Base-by-base conservation (phyloP, 2,888 invertebrate species). In the Rhagium mordax region DNA sequence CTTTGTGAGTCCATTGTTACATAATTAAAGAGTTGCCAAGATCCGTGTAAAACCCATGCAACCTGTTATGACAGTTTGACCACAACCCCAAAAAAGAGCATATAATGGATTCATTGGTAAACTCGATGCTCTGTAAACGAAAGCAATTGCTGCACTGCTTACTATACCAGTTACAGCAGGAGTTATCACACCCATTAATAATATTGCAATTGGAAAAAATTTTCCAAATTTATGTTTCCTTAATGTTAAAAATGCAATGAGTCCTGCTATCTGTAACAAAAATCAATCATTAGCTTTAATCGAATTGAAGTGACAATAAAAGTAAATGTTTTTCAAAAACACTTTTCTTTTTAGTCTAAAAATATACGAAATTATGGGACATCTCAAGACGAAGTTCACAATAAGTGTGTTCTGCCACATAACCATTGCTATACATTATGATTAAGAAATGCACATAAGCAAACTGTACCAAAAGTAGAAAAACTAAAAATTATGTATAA, bases 171-270 rank as follows among this genome's bases (percentile, higher is more conserved):
- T 95, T 75, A 96, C 95, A 76, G 96, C 91, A 67, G 98, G 98
- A 76, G 94, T 94, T 74, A 97, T 89, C 65, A 98, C 92, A 78
- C 98, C 98, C 95, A 97, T 96, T 77, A 95, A 91, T 83, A 98
- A 90, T 79, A 97, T 94, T 78, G 96, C 89, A 78, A 97, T 91
- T 33, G 98, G 97, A 86, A 97, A 96, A 89, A 96, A 98, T 85
- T 98, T 95, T 76, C 98, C 98, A 88, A 96, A 95, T 88, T 95
- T 96, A 88, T 98, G 98, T 90, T 97, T 97, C 75, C 97, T 91
- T 81, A 98, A 90, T 61, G 96, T 96, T 76, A 95, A 94, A 86
- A 98, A 97, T 60, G 98, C 96, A 80, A 98, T 95, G 67, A 95
- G 89, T 68, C 96, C 96, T 71, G 98, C 98, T 86, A 97, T 94